phyloP scores from a whole-genome alignment of 2,797 vertebrate genomes.

The Otolemur crassicaudatus region DNA sequence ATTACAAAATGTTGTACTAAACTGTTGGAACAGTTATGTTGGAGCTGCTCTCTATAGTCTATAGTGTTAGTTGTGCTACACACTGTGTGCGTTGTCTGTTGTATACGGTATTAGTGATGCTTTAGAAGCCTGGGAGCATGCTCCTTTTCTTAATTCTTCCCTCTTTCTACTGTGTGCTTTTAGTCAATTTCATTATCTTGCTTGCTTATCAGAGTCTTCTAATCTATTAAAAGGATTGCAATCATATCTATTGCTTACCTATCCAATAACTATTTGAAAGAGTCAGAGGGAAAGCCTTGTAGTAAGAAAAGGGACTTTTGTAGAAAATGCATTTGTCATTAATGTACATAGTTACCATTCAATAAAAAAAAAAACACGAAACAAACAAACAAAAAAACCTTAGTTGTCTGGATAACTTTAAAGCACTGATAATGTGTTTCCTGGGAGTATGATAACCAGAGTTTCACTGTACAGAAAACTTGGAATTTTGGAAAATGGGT shows the following conservation, averaged over 20 bases:
- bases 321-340: not conserved
- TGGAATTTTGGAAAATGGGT: slow-evolving; percentile 47
- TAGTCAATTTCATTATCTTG: not conserved
- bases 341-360: too few species aligned
- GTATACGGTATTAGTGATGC: not conserved
- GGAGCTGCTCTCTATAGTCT: not conserved
- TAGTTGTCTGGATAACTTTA: not conserved
- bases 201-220: slow-evolving; percentile 42
- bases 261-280: not conserved
- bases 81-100: not conserved
- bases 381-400: not conserved
- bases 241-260: not conserved
- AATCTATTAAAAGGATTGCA: not conserved
- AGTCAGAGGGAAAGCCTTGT: slow-evolving; percentile 23
- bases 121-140: not conserved
- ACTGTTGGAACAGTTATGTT: not conserved
- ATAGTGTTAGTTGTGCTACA: too few species aligned
- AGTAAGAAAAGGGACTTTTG: slow-evolving; percentile 19
- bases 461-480: slow-evolving; percentile 61
- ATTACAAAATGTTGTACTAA: not conserved
- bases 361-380: too few species aligned
- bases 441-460: not conserved
- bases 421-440: slow-evolving; percentile 1
- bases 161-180: not conserved
- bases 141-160: not conserved